Base-by-base conservation (phyloP, 2,888 invertebrate genomes). In the Saturnia japonica region DNA sequence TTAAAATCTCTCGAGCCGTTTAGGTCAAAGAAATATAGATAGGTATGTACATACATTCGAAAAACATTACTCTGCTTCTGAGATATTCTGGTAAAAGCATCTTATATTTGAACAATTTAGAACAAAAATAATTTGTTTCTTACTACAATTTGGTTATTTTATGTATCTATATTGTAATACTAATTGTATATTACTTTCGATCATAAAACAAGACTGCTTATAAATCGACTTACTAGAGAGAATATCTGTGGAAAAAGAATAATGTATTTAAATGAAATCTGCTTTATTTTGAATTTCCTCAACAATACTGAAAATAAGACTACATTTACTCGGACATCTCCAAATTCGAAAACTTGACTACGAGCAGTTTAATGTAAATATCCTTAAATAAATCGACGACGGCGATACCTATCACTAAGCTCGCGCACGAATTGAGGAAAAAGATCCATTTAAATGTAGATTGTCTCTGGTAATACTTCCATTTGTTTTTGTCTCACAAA, bases 361-460 rank as follows among this genome's bases (percentile, higher is more conserved):
- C 76, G 76, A 76, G 74, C 77, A 79, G 77, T 77, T 79, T 86
- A 91, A 92, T 90, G 91, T 87, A 91, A 91, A 92, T 91, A 88
- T 85, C 75, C 78, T 83, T 77, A 89, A 92, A 93, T 92, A 93
- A 93, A 93, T 93, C 90, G 88, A 84, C 82, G 85, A 82, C 85
- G 78, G 85, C 84, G 91, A 93, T 93, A 93, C 90, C 93, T 92
- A 93, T 93, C 93, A 88, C 90, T 88, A 83, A 91, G 89, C 90
- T 88, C 88, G 84, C 86, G 85, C 88, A 89, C 88, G 91, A 89
- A 91, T 91, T 92, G 91, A 91, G 91, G 91, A 90, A 91, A 91
- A 91, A 91, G 91, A 91, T 92, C 91, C 88, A 93, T 93, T 93
- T 93, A 93, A 93, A 93, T 93, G 93, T 89, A 93, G 92, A 93